Evolutionary conservation across 2,797 vertebrate species (phyloP), one percentile per base, ranked within the genome.

Genomic region (Sebastes itinus): DNA sequence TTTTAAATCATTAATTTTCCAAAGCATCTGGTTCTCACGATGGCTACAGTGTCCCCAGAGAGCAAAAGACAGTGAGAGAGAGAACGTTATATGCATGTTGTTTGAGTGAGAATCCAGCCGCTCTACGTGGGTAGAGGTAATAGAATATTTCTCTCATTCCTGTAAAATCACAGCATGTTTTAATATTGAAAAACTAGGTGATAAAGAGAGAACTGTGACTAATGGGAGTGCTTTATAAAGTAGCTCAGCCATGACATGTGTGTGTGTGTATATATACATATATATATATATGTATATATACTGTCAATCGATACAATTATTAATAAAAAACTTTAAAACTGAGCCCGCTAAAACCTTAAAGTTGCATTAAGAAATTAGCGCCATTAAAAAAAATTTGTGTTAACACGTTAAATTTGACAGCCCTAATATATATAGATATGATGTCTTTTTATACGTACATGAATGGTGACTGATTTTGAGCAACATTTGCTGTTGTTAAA

Each of bases 1-100:
- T 95, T 95, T 94, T 90, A 93, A 94, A 92, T 95, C 91, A 92
- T 95, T 94, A 93, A 94, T 94, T 94, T 94, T 92, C 88, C 89
- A 90, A 93, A 92, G 92, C 89, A 89, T 94, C 88, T 92, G 89
- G 84, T 94, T 92, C 87, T 93, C 91, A 92, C 81, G 75, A 80
- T 92, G 90, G 86, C 89, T 93, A 54, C 89, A 85, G 85, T 80
- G 82, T 94, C 93, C 94, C 94, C 68, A 27, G 94, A 92, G 94
- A 93, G 87, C 55, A 35, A 72, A 70, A 38, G 49, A 87, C 75
- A 84, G 66, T 71, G 79, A 83, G 77, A 66, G 75, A 64, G 75
- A 64, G 68, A 85, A 78, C 66, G 84, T 87, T 84, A 80, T 80
- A 82, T 82, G 84, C 71, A 68, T 89, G 71, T 75, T 84, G 70